A percentile compares a stretch with the other conserved stretches of the same genome.
These are phyloP conservation scores for Tachypleus tridentatus DNA, from an alignment of 1,140 invertebrate species.

Conservation along the genomic window DNA sequence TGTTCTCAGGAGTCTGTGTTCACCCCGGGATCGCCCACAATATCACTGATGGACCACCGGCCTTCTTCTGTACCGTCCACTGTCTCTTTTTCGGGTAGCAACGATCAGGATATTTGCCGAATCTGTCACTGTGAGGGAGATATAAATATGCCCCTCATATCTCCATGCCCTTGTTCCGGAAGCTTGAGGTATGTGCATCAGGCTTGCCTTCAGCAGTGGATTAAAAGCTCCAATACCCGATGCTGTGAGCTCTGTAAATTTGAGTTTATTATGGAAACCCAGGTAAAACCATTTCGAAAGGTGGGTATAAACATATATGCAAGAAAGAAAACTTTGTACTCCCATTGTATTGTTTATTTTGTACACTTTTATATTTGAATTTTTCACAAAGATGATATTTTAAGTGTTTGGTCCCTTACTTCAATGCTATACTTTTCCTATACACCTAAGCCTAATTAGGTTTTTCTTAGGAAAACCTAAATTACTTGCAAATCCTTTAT, in stretches of 20 bases:
- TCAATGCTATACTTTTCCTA: too few species aligned
- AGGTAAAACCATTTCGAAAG: constrained; percentile 87
- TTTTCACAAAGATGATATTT: too few species aligned
- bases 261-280: constrained; percentile 90
- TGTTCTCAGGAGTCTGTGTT: neutral
- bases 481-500: too few species aligned
- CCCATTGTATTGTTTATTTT: too few species aligned
- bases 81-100: constrained; percentile 6
- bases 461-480: too few species aligned
- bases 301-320: constrained; percentile 39
- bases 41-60: constrained; percentile 12
- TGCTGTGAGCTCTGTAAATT: constrained; percentile 94
- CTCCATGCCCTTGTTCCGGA: constrained; percentile 82
- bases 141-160: constrained; percentile 64
- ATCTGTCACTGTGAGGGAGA: constrained; percentile 86
- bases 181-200: constrained; percentile 88
- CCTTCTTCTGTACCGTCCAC: constrained; percentile 16
- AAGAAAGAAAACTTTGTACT: too few species aligned
- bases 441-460: too few species aligned
- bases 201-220: constrained; percentile 88
- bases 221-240: constrained; percentile 84
- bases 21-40: constrained; percentile 8
- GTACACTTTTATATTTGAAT: too few species aligned
- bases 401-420: too few species aligned
- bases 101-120: constrained; percentile 39